Evolutionary conservation across 2,888 invertebrate genomes (phyloP).

Genomic region (Patella depressa): DNA sequence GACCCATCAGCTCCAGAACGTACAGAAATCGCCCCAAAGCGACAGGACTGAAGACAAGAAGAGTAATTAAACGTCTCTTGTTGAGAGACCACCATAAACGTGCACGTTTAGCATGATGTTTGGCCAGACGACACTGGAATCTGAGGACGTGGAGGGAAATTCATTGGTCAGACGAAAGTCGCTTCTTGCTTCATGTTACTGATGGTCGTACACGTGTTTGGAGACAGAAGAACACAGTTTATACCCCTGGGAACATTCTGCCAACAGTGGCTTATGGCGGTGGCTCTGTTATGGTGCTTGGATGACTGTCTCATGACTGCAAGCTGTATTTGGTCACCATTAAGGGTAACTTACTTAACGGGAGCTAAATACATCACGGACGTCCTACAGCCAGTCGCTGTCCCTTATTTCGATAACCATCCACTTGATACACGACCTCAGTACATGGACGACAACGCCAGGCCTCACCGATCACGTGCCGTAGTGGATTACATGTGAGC

Average conservation of each 20-base stretch:
- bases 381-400: no score
- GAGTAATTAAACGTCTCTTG: slow-evolving; percentile 19
- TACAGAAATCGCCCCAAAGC: neutral
- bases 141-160: slow-evolving; percentile 20
- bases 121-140: slow-evolving; percentile 18
- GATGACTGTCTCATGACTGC: slow-evolving; percentile 20
- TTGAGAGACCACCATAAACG: slow-evolving; percentile 15
- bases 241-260: slow-evolving; percentile 21
- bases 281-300: slow-evolving; percentile 18
- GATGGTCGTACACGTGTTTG: slow-evolving; percentile 19
- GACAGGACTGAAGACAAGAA: slow-evolving; percentile 5
- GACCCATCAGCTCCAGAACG: neutral
- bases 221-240: slow-evolving; percentile 15
- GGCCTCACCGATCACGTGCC: neutral
- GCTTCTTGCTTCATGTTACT: slow-evolving; percentile 16
- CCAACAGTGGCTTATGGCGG: slow-evolving; percentile 17
- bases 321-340: neutral
- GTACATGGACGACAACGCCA: neutral
- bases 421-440: neutral
- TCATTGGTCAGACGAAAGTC: slow-evolving; percentile 20
- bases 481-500: neutral
- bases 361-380: no score
- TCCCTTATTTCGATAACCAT: no score
- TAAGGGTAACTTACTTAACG: no score
- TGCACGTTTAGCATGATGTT: slow-evolving; percentile 15